A percentile compares a stretch with the other conserved stretches of the same genome.
These are phyloP conservation scores for Pseudorasbora parva DNA, from an alignment of 2,113 vertebrate genomes.

Conservation along the genomic window DNA sequence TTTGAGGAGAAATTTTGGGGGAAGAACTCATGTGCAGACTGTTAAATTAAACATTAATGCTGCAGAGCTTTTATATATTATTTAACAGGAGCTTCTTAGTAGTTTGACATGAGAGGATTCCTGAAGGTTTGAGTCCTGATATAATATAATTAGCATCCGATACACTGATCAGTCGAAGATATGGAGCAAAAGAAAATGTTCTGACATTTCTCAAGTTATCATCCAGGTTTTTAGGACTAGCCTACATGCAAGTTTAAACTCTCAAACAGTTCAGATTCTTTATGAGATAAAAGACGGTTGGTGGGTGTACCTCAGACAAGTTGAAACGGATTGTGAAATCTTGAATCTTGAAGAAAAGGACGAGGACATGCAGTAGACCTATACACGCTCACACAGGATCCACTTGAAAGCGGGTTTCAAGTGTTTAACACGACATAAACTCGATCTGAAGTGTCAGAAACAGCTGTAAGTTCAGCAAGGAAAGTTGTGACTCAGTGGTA, in stretches of 20 bases:
- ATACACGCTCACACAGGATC: background rate
- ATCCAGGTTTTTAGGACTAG: background rate
- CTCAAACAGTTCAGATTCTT: background rate
- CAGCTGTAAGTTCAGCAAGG: background rate
- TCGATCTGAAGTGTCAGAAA: background rate
- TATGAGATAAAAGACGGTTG: slow-evolving; percentile 15
- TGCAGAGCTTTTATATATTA: background rate
- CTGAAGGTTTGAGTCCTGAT: background rate
- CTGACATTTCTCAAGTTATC: background rate
- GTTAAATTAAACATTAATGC: slow-evolving; percentile 30
- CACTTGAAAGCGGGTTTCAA: background rate
- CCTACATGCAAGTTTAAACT: background rate
- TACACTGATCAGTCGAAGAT: background rate
- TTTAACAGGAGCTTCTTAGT: slow-evolving; percentile 3
- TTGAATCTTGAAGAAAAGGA: background rate
- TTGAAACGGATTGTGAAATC: slow-evolving; percentile 27
- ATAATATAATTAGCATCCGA: background rate
- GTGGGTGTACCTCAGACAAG: slow-evolving; percentile 17
- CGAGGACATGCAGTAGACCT: background rate
- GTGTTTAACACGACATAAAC: background rate
- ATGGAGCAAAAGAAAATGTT: background rate
- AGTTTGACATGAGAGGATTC: slow-evolving; percentile 11
- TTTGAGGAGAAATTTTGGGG: background rate
- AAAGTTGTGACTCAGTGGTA: background rate
- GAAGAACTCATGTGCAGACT: slow-evolving; percentile 18